A percentile compares a stretch with the other conserved stretches of the same genome.
phyloP scores from a whole-genome alignment of 2,113 vertebrate genomes.

The Laticauda laticaudata region DNA sequence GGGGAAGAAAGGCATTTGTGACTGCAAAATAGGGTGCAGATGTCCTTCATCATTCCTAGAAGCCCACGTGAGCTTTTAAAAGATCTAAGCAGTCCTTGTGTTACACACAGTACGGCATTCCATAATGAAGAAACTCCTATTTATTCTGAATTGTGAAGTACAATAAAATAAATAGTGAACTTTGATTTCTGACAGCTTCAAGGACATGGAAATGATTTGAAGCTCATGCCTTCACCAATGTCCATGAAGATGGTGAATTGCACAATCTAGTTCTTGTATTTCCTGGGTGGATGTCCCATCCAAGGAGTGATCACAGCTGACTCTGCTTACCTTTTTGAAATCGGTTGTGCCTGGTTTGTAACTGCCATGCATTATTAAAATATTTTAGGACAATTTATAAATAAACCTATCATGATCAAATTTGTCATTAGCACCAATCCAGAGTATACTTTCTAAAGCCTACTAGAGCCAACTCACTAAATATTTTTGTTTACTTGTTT shows the following conservation, averaged over 20 bases:
- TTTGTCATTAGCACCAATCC: background rate
- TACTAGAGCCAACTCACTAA: background rate
- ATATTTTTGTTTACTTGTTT: background rate
- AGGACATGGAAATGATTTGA: background rate
- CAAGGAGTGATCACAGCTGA: background rate
- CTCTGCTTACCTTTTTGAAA: background rate
- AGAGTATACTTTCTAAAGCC: background rate
- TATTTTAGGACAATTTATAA: background rate
- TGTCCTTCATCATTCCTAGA: background rate
- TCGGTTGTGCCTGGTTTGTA: background rate
- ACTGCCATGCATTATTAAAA: background rate
- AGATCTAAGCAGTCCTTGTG: background rate
- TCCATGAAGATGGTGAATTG: background rate
- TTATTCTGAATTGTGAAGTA: background rate
- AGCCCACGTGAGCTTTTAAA: background rate
- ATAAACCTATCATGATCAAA: no score
- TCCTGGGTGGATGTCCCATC: background rate
- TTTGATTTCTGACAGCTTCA: background rate
- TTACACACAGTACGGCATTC: background rate
- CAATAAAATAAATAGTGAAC: background rate
- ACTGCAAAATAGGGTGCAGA: background rate
- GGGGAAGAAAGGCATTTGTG: conserved; percentile 8
- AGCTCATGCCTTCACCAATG: background rate
- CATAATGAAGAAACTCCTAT: conserved; percentile 1
- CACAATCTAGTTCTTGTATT: background rate